phyloP scores from a whole-genome alignment of 2,888 invertebrate species.

The Euclidia mi region DNA sequence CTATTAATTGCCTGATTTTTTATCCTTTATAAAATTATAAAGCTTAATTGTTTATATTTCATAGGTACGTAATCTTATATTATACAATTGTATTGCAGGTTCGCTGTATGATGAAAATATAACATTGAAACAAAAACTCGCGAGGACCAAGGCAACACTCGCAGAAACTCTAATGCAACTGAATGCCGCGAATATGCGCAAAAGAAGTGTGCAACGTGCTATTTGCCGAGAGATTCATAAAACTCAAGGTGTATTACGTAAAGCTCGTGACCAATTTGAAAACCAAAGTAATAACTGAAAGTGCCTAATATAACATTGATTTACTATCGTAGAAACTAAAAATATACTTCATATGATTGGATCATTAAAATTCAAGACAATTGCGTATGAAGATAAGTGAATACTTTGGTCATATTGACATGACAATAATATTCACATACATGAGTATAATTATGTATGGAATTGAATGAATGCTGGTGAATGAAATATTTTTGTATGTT shows the following conservation, averaged over 20 bases:
- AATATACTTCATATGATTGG: no score
- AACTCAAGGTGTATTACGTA: constrained; percentile 93
- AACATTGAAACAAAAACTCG: constrained; percentile 92
- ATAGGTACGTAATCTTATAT: no score
- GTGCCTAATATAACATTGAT: no score
- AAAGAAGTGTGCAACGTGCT: constrained; percentile 95
- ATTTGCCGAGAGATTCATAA: constrained; percentile 95
- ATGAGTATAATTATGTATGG: neutral
- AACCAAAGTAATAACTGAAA: constrained; percentile 59
- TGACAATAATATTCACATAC: no score
- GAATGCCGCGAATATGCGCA: constrained; percentile 94
- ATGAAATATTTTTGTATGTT: constrained; percentile 20
- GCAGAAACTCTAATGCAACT: constrained; percentile 94
- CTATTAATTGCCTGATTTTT: no score
- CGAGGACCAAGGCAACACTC: constrained; percentile 93
- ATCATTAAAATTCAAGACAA: no score
- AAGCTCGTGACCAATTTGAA: constrained; percentile 94
- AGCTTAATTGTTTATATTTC: no score
- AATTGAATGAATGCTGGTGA: neutral
- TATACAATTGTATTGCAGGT: constrained; percentile 72
- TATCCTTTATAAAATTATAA: no score
- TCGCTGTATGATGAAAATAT: constrained; percentile 91
- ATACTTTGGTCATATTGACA: no score
- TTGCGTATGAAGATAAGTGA: no score
- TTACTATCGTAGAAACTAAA: no score